Base-by-base conservation (phyloP, 2,797 vertebrate genomes). In the Chelon auratus region DNA sequence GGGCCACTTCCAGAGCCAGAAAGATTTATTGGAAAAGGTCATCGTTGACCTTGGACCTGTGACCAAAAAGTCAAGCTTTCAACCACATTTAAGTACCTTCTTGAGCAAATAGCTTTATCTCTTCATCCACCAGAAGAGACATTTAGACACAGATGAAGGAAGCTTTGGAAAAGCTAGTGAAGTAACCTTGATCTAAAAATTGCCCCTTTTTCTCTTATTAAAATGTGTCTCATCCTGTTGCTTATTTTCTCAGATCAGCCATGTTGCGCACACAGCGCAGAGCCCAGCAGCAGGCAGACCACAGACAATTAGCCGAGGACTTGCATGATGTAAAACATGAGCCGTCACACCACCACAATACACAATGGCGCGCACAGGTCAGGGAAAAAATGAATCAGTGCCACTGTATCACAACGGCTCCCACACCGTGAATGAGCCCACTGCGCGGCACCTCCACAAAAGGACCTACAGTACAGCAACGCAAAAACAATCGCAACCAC, bases 401-500 rank as follows among this genome's bases (percentile, higher is more conserved):
- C 73, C 78, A 67, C 85, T 86, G 86, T 78, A 65, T 50, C 83
- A 79, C 75, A 77, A 68, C 87, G 81, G 83, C 89, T 89, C 89
- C 90, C 91, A 92, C 92, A 90, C 87, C 83, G 85, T 88, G 84
- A 92, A 90, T 88, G 90, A 90, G 85, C 88, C 88, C 89, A 90
- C 87, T 62, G 78, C 60, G 24, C 51, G 40, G 82, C 86, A 79
- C 88, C 89, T 90, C 86, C 88, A 90, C 89, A 89, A 81, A 88
- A 84, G 78, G 77, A 83, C 87, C 81, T 64, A 72, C 83, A 81
- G 70, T 73, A 71, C 36, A 65, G 77, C 75, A 68, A 73, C 11
- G 52, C 72, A 85, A 64, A 76, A 83, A 80, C 76, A 89, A 69
- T 66, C 62, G 51, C 76, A 83, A 62, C 60, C 74, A 72, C 65